Conservation (phyloP, 2,888 invertebrate genomes). For the Chouioia cunea region DNA sequence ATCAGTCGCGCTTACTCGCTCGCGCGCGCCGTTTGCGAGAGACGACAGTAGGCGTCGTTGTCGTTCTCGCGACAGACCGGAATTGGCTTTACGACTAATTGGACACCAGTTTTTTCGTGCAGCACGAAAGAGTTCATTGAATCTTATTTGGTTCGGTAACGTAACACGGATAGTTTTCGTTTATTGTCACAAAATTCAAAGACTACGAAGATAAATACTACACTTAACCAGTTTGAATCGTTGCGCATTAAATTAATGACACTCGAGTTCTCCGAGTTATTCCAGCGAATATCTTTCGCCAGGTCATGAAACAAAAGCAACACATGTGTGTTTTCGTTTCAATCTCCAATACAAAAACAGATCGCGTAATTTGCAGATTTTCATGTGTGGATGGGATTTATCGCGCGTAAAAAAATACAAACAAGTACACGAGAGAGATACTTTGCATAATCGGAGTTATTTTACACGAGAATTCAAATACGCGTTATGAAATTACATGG, state of each 20-base stretch:
- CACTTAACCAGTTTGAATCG: too few species aligned
- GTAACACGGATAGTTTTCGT: too few species aligned
- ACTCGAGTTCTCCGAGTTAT: too few species aligned
- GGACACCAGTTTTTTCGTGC: slow-evolving; percentile 24
- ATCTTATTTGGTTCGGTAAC: too few species aligned
- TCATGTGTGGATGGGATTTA: slow-evolving; percentile 1
- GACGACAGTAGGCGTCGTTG: slow-evolving; percentile 2
- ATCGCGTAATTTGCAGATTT: slow-evolving; percentile 16
- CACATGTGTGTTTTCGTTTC: too few species aligned
- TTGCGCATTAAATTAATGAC: too few species aligned
- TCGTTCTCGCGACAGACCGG: slow-evolving; percentile 16
- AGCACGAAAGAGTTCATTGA: too few species aligned
- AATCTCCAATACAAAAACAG: slow-evolving; percentile 21
- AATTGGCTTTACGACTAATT: slow-evolving; percentile 35
- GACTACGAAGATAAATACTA: too few species aligned
- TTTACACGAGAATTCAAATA: not conserved
- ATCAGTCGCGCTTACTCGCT: slow-evolving; percentile 53
- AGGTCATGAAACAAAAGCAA: too few species aligned
- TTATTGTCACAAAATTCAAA: too few species aligned
- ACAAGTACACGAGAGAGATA: slow-evolving; percentile 15
- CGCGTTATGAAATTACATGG: slow-evolving; percentile 2
- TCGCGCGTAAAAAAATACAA: slow-evolving; percentile 26
- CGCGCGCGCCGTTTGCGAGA: too few species aligned
- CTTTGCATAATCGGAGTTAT: slow-evolving; percentile 30
- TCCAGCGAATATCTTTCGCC: too few species aligned